Conservation (phyloP, 2,888 invertebrate genomes). For the Xylota sylvarum region DNA sequence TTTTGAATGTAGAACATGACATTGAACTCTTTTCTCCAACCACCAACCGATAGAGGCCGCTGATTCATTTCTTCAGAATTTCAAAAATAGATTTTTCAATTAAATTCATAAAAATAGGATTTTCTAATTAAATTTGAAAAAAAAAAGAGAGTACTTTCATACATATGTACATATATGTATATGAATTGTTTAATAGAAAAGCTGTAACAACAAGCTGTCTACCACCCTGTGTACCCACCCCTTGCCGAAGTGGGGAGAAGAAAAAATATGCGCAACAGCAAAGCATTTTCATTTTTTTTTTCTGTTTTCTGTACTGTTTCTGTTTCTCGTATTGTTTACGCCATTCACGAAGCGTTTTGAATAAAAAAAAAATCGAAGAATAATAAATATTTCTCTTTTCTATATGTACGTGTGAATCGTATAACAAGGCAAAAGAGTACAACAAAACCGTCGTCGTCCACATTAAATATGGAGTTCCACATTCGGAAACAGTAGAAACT, state of each 20-base stretch:
- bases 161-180: neutral
- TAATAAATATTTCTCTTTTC: slow-evolving; percentile 42
- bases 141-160: slow-evolving; percentile 33
- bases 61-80: slow-evolving; percentile 2
- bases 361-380: slow-evolving; percentile 37
- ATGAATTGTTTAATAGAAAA: slow-evolving; percentile 29
- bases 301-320: slow-evolving; percentile 57
- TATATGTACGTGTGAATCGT: slow-evolving; percentile 4
- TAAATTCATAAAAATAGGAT: slow-evolving; percentile 19
- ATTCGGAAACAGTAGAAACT: slow-evolving; percentile 21
- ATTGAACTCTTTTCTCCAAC: slow-evolving; percentile 46
- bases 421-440: neutral
- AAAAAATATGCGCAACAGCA: slow-evolving; percentile 74
- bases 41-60: slow-evolving; percentile 22
- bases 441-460: slow-evolving; percentile 12
- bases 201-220: slow-evolving; percentile 53
- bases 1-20: slow-evolving; percentile 56
- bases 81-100: slow-evolving; percentile 28
- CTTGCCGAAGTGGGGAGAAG: neutral
- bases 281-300: slow-evolving; percentile 48
- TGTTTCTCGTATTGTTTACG: slow-evolving; percentile 63
- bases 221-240: slow-evolving; percentile 28
- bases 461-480: slow-evolving; percentile 44
- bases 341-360: slow-evolving; percentile 59
- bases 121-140: slow-evolving; percentile 11